Base-by-base conservation (phyloP, 2,888 invertebrate species). In the Apamea monoglypha region DNA sequence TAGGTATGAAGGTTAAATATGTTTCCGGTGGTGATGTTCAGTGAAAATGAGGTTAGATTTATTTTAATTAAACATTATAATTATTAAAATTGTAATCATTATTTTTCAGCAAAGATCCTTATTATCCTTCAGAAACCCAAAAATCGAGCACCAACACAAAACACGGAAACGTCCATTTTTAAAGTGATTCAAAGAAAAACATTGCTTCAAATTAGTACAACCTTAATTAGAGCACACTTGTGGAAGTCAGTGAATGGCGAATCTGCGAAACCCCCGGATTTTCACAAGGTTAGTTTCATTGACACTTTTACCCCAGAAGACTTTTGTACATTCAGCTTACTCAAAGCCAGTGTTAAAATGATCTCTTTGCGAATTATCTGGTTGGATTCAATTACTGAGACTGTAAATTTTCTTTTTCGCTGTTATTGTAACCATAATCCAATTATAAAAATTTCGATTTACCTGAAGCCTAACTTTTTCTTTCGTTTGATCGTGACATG, bases 151-250 rank as follows among this genome's bases (percentile, higher is more conserved):
- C 18, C 44, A 44, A 29, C 44, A 53, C 4, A 78, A 83, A 59
- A 50, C n/a, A 50, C 29, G 6, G 5, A 29, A 77, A 32, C 12
- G 0, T 18, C 25, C 5, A 29, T 53, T 53, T 59, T 40, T 64
- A 59, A 53, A 67, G 21, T 29, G 21, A 77, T 80, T 25, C 14
- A 64, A 81, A 80, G 75, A 66, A 76, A 80, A 81, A 67, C 32
- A 78, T 71, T 72, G 7, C 40, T 64, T 32, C 47, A 80, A 88
- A 74, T 87, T 80, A 73, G 67, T 61, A 69, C 72, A 82, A 82
- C 82, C 29, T 79, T 85, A 88, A 88, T 88, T 85, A 85, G 64
- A 70, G 47, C 50, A 21, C 40, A 64, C 76, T 72, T 78, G 69
- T 80, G 67, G 64, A 21, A 74, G 12, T 32, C 36, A 3, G 59